These are phyloP conservation scores for Urophycis tenuis DNA, from an alignment of 2,797 vertebrate species.

Conservation along the genomic window DNA sequence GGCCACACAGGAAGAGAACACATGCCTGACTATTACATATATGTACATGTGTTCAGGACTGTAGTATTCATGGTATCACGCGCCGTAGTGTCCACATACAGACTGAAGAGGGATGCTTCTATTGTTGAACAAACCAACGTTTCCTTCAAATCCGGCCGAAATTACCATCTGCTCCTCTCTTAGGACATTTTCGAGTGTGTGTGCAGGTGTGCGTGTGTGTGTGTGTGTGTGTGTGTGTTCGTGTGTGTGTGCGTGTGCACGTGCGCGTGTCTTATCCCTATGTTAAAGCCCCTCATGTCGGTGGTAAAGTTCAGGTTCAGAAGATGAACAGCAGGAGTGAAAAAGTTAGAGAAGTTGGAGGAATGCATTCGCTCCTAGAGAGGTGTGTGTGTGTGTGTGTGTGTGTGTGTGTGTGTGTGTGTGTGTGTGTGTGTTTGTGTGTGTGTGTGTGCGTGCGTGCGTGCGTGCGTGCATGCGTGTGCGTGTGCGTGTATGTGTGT, in stretches of 20 bases:
- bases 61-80: too few species aligned
- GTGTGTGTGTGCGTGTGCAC: too few species aligned
- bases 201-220: slow-evolving; percentile 19
- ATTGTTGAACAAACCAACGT: background rate
- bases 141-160: background rate
- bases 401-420: slow-evolving; percentile 18
- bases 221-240: slow-evolving; percentile 22
- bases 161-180: background rate
- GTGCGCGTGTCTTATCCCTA: too few species aligned
- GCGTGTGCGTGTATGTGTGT: slow-evolving; percentile 23
- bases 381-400: slow-evolving; percentile 22
- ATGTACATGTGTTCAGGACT: too few species aligned
- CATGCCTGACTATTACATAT: too few species aligned
- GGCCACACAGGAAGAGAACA: too few species aligned
- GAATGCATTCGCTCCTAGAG: slow-evolving; percentile 28
- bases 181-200: background rate
- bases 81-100: background rate
- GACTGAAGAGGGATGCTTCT: background rate
- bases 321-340: slow-evolving; percentile 43
- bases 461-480: slow-evolving; percentile 4
- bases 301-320: slow-evolving; percentile 20
- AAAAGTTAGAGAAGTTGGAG: slow-evolving; percentile 41
- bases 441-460: background rate
- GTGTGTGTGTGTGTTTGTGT: slow-evolving; percentile 9
- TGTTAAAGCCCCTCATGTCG: background rate